Conservation (phyloP, 30 jellyfish, hydroid and myxozoan species). For the Mastigias papua region DNA sequence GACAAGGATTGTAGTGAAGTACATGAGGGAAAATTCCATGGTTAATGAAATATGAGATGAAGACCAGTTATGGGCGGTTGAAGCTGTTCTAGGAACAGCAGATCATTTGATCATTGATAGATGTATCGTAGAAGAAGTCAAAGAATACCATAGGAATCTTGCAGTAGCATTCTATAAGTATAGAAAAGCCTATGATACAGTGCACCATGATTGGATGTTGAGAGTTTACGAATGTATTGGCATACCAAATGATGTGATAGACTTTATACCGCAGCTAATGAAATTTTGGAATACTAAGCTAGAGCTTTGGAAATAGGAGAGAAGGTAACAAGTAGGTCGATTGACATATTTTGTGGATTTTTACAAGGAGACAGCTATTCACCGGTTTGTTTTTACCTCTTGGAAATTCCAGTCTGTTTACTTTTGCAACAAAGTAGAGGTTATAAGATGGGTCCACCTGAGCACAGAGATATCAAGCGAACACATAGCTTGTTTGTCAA, state of each 20-base stretch:
- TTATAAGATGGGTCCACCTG: background rate
- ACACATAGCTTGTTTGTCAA: background rate
- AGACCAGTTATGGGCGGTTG: slow-evolving; percentile 37
- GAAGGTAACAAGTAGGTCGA: slow-evolving; percentile 14
- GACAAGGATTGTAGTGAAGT: slow-evolving; percentile 29
- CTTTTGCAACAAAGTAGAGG: slow-evolving; percentile 12
- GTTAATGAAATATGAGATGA: slow-evolving; percentile 26
- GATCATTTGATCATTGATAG: slow-evolving; percentile 27
- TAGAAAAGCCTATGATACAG: background rate
- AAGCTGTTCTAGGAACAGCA: slow-evolving; percentile 7
- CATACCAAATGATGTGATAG: background rate
- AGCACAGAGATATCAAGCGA: background rate
- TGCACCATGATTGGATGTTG: slow-evolving; percentile 14
- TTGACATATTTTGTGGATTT: slow-evolving; percentile 21
- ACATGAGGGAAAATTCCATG: slow-evolving; percentile 32
- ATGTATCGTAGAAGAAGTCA: slow-evolving; percentile 35
- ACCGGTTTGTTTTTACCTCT: background rate
- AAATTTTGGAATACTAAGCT: slow-evolving; percentile 10
- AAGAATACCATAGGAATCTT: slow-evolving; percentile 21
- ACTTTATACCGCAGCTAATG: background rate
- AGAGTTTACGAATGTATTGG: slow-evolving; percentile 8
- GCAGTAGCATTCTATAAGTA: slow-evolving; percentile 29
- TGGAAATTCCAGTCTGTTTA: background rate
- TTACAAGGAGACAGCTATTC: slow-evolving; percentile 16
- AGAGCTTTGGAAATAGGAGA: slow-evolving; percentile 13